Percentiles rank a stretch among this genome's conserved stretches.
Evolutionary conservation across 2,888 invertebrate genomes (phyloP).

Genomic region (Catocala nupta): DNA sequence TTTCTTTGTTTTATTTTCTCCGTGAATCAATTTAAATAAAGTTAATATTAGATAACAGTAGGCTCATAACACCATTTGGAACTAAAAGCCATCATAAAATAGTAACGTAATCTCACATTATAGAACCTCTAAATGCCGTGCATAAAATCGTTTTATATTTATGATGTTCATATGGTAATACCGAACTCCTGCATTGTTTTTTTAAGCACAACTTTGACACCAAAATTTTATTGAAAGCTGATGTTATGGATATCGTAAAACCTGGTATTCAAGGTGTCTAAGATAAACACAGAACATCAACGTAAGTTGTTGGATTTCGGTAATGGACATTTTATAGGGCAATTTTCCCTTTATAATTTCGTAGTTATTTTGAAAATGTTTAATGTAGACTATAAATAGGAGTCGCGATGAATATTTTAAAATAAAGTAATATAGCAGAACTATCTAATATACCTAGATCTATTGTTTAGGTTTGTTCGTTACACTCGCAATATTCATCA

Average conservation of each 20-base stretch:
- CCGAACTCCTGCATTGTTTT: slow-evolving; percentile 69
- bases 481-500: slow-evolving; percentile 30
- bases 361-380: slow-evolving; percentile 56
- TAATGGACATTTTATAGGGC: slow-evolving; percentile 72
- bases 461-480: slow-evolving; percentile 44
- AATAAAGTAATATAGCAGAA: slow-evolving; percentile 29
- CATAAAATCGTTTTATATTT: slow-evolving; percentile 67
- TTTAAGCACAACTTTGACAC: slow-evolving; percentile 61
- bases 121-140: slow-evolving; percentile 44
- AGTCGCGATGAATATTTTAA: slow-evolving; percentile 29
- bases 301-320: slow-evolving; percentile 58
- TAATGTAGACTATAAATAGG: slow-evolving; percentile 43
- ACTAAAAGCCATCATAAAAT: slow-evolving; percentile 24
- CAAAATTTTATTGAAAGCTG: slow-evolving; percentile 73
- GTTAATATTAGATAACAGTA: slow-evolving; percentile 11
- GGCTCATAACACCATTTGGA: slow-evolving; percentile 8
- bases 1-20: neutral
- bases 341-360: slow-evolving; percentile 67
- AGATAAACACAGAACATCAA: slow-evolving; percentile 67
- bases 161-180: slow-evolving; percentile 63
- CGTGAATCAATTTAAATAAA: slow-evolving; percentile 2
- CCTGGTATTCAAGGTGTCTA: slow-evolving; percentile 63
- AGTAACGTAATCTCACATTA: slow-evolving; percentile 49
- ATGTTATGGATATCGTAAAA: slow-evolving; percentile 75
- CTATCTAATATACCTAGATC: slow-evolving; percentile 33